A percentile compares a stretch with the other conserved stretches of the same genome.
These are phyloP conservation scores for Chlorops oryzae DNA, from an alignment of 1,140 invertebrate species.

Conservation along the genomic window DNA sequence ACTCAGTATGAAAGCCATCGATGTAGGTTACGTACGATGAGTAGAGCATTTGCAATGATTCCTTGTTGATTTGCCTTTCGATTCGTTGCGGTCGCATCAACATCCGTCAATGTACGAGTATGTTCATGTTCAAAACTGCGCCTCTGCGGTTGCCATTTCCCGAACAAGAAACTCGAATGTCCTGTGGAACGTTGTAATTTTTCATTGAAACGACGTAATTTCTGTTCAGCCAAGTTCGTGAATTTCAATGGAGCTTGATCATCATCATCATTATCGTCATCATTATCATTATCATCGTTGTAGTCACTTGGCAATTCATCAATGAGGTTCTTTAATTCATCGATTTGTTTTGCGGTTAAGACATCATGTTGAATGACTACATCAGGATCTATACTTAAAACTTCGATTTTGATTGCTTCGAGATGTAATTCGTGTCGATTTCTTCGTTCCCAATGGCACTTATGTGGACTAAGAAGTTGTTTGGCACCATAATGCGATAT, in stretches of 20 bases:
- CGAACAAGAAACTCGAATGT: background rate
- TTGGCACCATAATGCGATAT: slow-evolving; percentile 10
- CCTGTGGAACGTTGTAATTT: slow-evolving; percentile 10
- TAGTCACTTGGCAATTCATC: too few relatives aligned
- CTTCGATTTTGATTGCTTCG: slow-evolving; percentile 77
- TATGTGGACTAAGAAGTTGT: slow-evolving; percentile 5
- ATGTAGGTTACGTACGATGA: slow-evolving; percentile 30
- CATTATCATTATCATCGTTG: too few relatives aligned
- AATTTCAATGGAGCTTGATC: background rate
- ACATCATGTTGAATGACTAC: slow-evolving; percentile 85
- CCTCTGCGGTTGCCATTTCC: slow-evolving; percentile 27
- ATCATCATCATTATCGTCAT: background rate
- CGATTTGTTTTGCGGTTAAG: slow-evolving; percentile 79
- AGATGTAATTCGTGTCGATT: slow-evolving; percentile 68
- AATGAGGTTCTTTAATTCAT: slow-evolving; percentile 63
- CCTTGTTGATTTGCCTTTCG: background rate
- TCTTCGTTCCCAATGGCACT: slow-evolving; percentile 18
- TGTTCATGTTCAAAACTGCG: slow-evolving; percentile 32
- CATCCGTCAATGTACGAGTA: too few relatives aligned
- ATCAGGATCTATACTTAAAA: slow-evolving; percentile 75
- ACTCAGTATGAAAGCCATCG: slow-evolving; percentile 19
- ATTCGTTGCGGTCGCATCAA: slow-evolving; percentile 8
- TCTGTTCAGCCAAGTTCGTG: slow-evolving; percentile 3
- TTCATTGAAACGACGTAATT: slow-evolving; percentile 4
- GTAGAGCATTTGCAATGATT: slow-evolving; percentile 26